Evolutionary conservation across 2,797 vertebrate genomes (phyloP), one percentile per base, ranked within the genome.

Genomic region (Gymnoscopelus microlampas): DNA sequence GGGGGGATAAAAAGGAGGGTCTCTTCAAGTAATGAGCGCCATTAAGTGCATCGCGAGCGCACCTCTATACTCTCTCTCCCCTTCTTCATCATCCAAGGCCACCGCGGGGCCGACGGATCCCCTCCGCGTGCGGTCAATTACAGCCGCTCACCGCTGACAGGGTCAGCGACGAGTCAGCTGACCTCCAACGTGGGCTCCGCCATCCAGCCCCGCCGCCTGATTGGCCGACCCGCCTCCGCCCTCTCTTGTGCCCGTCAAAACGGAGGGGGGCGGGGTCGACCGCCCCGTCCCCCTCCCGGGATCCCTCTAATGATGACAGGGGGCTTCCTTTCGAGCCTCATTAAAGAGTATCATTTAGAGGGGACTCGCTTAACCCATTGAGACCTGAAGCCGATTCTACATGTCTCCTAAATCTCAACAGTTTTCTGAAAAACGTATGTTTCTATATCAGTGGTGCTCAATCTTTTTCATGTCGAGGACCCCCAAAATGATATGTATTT

Each of bases 301-400:
- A 62, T 77, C 68, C 66, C 62, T 53, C 82, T 84, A 87, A 89
- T 87, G 77, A 88, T 85, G 79, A 89, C 82, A 78, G 58, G 63
- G 23, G 62, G 69, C 79, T 87, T 88, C 76, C 84, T 83, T 54
- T 19, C 14, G 74, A 82, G 85, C 81, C 82, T 89, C 85, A 89
- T 91, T 92, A 93, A 19, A 72, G 73, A 73, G 74, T 78, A 86
- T 89, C 59, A 90, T 88, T 73, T 73, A 64, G 35, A 67, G 60
- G 74, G 85, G 83, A 85, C 83, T 91, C 70, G 79, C 79, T 85
- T 88, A 85, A 19, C 19, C 19, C 19, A 1, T 19, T 19, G 1
- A 19, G 19, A 19, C 19, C n/a, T n/a, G n/a, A n/a, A n/a, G n/a
- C n/a, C n/a, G n/a, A n/a, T n/a, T n/a, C n/a, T n/a, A n/a, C n/a